Percentiles rank a stretch among this genome's conserved stretches.
phyloP scores from a whole-genome alignment of 2,888 invertebrate genomes.

The Norana najaformis region DNA sequence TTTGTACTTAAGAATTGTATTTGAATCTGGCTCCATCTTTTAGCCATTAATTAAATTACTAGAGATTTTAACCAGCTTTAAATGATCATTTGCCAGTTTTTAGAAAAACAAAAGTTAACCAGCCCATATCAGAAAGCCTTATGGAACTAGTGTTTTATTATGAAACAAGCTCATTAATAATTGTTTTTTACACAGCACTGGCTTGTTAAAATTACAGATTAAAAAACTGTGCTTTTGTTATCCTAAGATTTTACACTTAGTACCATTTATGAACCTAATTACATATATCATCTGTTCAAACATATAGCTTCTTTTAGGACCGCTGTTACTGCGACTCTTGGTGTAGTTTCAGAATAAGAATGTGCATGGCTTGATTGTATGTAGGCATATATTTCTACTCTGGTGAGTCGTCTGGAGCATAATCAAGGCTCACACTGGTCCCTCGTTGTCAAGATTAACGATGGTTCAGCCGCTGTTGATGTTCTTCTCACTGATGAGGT shows the following conservation, averaged over 20 bases:
- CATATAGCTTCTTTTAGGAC: background rate
- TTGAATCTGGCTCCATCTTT: background rate
- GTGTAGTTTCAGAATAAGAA: background rate
- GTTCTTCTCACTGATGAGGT: slow-evolving; percentile 58
- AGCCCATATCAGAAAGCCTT: background rate
- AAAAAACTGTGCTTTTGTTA: no score
- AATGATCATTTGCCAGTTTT: background rate
- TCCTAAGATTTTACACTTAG: no score
- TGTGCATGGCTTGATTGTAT: slow-evolving; percentile 40
- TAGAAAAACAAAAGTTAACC: background rate
- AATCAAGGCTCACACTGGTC: slow-evolving; percentile 58
- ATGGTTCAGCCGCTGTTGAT: slow-evolving; percentile 61
- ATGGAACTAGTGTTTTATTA: background rate
- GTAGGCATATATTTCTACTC: slow-evolving; percentile 63
- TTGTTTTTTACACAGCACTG: no score
- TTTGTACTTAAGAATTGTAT: background rate
- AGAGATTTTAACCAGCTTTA: background rate
- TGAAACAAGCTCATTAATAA: background rate
- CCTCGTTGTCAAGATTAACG: slow-evolving; percentile 62
- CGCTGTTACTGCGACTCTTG: background rate
- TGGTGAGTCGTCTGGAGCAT: slow-evolving; percentile 57
- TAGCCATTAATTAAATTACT: background rate
- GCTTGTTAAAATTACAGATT: no score
- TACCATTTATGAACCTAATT: background rate
- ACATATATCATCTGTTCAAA: background rate